Evolutionary conservation across 2,113 vertebrate genomes (phyloP), one percentile per base, ranked within the genome.

Genomic region (Saguinus midas): DNA sequence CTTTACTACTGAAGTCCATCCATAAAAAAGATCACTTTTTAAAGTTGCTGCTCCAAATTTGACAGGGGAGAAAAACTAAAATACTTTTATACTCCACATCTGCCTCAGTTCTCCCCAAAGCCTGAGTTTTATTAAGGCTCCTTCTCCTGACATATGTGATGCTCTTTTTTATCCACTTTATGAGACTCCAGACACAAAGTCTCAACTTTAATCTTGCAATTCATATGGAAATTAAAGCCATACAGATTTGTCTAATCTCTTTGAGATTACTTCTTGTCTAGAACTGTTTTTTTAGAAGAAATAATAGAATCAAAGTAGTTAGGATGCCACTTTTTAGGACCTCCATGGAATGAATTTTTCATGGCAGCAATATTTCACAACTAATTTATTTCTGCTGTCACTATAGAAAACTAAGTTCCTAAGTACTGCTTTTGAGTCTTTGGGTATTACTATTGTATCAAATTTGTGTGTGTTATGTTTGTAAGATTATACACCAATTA

Each of bases 171-270:
- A 97, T 91, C 87, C 70, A 55, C 87, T 40, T 91, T 95, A 73
- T 72, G 90, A 94, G 2, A 88, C 89, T 92, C 72, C 48, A 92
- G 40, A 66, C 58, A 96, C 32, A 97, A 50, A 61, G 12, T 86
- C 58, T 91, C 92, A 92, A 81, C 80, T 90, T 95, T 97, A 68
- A 95, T 91, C 76, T 97, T 95, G 87, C 50, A 97, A 88, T 70
- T 97, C 79, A 37, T 97, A 73, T 97, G 91, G 50, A 96, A 97
- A 93, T 91, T 83, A 85, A 43, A 96, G 64, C 86, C 84, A 58
- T 66, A 89, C 25, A 96, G 82, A 90, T 88, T 79, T 12, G 0
- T 68, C 81, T 96, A 64, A 78, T 94, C 78, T 95, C 35, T 17
- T 13, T 32, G 88, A 95, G 37, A 89, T 95, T 96, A 35, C 8